Evolutionary conservation across 2,797 vertebrate genomes (phyloP), one percentile per base, ranked within the genome.

Genomic region (Hydrophis major): DNA sequence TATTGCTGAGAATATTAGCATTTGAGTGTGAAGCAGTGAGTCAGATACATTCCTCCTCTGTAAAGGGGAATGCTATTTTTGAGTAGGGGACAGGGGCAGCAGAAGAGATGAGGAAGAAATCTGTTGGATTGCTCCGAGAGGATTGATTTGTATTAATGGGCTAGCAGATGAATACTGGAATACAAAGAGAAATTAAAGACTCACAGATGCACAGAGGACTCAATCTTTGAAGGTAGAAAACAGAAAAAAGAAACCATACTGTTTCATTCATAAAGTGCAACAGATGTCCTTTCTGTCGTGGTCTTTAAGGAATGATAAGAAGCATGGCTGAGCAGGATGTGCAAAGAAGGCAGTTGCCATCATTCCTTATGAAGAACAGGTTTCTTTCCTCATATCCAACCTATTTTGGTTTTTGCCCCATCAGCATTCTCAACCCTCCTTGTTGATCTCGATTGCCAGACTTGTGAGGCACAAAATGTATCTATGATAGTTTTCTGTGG

Each of bases 351-450:
- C 69, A 12, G 61, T 22, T 50, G 90, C n/a, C 32, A 66, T 37
- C 53, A 28, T 92, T 96, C 86, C 37, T 95, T 94, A 94, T 95
- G 95, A 96, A 93, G 63, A 96, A 86, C 57, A 96, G 94, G 66
- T 50, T 90, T 69, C 2, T 25, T 90, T 90, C 14, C 69, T 12
- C 13, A 11, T 2, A n/a, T 28, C 56, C 86, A 57, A 94, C 6
- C 59, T 86, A 1, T 5, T 57, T 92, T 12, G 0, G 7, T 57
- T 88, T 92, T 28, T 90, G 28, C 25, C 42, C 27, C 50, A 50
- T 20, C 32, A n/a, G 3, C 32, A 47, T 47, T 60, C 61, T 25
- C 18, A 10, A 69, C 14, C 10, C 32, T 69, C 16, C 22, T 42
- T 69, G 12, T 66, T 0, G 12, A 25, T 74, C 42, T 91, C 92